These are phyloP conservation scores for Pristiophorus japonicus DNA, from an alignment of 2,113 vertebrate genomes.

Conservation along the genomic window DNA sequence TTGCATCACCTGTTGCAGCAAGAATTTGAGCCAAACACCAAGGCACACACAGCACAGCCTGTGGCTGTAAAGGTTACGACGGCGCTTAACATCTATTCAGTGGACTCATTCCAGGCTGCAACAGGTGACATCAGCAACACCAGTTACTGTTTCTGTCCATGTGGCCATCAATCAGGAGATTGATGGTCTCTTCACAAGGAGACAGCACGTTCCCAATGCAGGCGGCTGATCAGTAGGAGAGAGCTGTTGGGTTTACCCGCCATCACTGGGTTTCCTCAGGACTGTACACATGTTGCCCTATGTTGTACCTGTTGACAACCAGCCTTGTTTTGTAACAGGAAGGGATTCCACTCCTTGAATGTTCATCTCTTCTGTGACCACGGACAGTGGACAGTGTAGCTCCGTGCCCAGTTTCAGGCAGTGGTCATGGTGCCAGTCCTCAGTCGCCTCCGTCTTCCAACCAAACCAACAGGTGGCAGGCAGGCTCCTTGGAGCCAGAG, in stretches of 20 bases:
- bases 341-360: background rate
- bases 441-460: background rate
- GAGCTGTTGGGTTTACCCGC: background rate
- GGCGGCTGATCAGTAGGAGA: background rate
- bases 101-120: background rate
- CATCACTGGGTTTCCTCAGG: background rate
- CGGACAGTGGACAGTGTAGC: background rate
- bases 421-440: background rate
- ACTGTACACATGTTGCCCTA: background rate
- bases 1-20: background rate
- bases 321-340: background rate
- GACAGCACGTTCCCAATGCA: background rate
- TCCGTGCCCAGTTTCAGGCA: background rate
- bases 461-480: background rate
- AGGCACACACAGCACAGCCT: background rate
- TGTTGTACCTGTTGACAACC: background rate
- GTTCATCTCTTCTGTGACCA: background rate
- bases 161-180: background rate
- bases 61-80: background rate
- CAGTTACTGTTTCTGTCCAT: background rate
- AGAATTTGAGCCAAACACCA: background rate
- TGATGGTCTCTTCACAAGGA: background rate
- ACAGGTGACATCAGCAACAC: background rate
- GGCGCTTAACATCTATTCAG: background rate
- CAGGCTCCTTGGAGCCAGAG: background rate